Evolutionary conservation across 2,888 invertebrate genomes (phyloP).

Genomic region (Cheilosia impressa): DNA sequence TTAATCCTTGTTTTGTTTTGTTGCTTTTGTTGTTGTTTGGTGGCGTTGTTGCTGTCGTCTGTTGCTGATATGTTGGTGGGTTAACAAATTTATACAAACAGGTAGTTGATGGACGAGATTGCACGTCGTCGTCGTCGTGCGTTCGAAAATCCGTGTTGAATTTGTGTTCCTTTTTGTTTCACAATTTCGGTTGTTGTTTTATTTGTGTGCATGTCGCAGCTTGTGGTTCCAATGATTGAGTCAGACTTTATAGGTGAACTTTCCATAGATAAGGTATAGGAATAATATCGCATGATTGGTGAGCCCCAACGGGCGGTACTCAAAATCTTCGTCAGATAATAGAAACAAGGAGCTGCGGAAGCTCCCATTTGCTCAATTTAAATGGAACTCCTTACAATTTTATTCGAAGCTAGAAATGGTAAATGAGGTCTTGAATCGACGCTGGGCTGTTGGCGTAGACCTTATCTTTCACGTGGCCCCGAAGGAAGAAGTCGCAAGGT

Average conservation of each 20-base stretch:
- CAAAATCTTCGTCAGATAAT: too few species aligned
- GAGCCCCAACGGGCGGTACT: too few species aligned
- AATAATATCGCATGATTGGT: too few species aligned
- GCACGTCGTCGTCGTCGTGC: constrained; percentile 26
- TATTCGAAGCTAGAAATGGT: too few species aligned
- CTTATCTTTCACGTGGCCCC: too few species aligned
- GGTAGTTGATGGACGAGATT: constrained; percentile 67
- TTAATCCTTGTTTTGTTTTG: constrained; percentile 61
- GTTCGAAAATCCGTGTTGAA: constrained; percentile 34
- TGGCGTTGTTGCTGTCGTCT: constrained; percentile 46
- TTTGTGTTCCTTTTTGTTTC: constrained; percentile 18
- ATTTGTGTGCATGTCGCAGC: background rate
- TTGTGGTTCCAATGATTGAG: background rate
- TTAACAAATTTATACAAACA: constrained; percentile 70
- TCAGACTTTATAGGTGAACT: background rate
- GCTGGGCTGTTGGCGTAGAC: too few species aligned
- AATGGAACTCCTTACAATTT: too few species aligned
- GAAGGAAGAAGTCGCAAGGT: too few species aligned
- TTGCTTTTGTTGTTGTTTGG: constrained; percentile 5
- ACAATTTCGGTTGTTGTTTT: background rate
- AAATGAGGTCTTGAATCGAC: too few species aligned
- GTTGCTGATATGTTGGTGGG: constrained; percentile 49
- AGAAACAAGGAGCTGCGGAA: too few species aligned
- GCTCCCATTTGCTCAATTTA: too few species aligned
- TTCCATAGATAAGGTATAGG: too few species aligned